These are phyloP conservation scores for Sclerodermus sp. DNA, from an alignment of 2,888 invertebrate genomes.

Conservation along the genomic window DNA sequence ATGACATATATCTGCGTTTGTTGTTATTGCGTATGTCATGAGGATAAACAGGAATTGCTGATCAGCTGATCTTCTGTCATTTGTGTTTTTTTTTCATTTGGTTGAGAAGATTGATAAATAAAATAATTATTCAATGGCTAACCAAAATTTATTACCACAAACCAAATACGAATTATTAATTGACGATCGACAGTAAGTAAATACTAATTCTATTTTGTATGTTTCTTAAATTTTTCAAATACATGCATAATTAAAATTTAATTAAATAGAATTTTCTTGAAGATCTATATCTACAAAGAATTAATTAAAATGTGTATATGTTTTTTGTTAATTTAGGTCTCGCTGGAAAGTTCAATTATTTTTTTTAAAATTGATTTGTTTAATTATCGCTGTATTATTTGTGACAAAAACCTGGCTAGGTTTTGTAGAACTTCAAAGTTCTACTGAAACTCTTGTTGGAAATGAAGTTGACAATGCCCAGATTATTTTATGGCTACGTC, in stretches of 20 bases:
- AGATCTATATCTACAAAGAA: neutral
- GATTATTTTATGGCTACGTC: conserved; percentile 41
- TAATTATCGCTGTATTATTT: conserved; percentile 29
- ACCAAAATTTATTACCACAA: conserved; percentile 43
- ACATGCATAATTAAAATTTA: neutral
- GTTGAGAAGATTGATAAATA: too few relatives aligned
- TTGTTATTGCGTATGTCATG: too few relatives aligned
- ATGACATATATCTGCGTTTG: too few relatives aligned
- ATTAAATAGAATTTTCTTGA: neutral
- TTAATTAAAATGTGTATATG: neutral
- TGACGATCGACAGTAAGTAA: conserved; percentile 39
- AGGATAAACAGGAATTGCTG: too few relatives aligned
- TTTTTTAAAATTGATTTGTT: conserved; percentile 27
- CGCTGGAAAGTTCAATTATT: conserved; percentile 34
- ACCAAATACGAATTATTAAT: conserved; percentile 44
- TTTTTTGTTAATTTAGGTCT: conserved; percentile 22
- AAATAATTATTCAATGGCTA: conserved; percentile 30
- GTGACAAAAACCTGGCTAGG: conserved; percentile 31
- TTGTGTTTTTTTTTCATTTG: too few relatives aligned
- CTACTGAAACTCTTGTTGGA: conserved; percentile 13
- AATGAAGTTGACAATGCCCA: conserved; percentile 43
- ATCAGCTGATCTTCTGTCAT: too few relatives aligned
- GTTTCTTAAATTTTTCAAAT: conserved; percentile 1
- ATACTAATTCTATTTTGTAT: too few relatives aligned
- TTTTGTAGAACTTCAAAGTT: conserved; percentile 14